A percentile compares a stretch with the other conserved stretches of the same genome.
phyloP scores from a whole-genome alignment of 2,888 invertebrate genomes.

The Dicyrtomina minuta region DNA sequence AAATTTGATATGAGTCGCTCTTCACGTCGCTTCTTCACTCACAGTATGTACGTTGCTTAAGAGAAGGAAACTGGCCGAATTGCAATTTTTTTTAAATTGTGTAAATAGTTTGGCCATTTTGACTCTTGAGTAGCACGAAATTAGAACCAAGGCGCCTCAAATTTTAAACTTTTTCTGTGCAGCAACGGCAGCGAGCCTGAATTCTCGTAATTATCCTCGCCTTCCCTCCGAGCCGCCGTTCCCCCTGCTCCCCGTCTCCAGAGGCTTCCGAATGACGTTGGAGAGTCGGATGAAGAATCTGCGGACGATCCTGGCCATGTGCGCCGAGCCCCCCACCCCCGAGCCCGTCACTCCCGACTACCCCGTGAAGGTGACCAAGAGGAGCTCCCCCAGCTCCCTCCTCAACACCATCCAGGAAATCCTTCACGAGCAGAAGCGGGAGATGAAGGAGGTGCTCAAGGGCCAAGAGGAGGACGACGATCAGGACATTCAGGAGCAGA shows the following conservation, averaged over 20 bases:
- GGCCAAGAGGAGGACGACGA: neutral
- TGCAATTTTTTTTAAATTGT: no score
- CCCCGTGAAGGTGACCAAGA: neutral
- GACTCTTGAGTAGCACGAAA: no score
- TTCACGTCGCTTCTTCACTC: no score
- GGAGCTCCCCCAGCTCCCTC: neutral
- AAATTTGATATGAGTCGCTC: no score
- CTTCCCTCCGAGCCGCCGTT: slow-evolving; percentile 4
- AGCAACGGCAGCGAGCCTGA: no score
- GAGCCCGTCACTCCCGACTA: neutral
- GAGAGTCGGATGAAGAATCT: slow-evolving; percentile 34
- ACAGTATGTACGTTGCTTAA: no score
- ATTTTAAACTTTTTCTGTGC: no score
- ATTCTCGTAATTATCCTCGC: no score
- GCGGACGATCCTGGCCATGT: slow-evolving; percentile 24
- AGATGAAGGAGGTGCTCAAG: neutral
- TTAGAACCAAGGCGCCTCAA: no score
- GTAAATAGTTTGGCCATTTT: no score
- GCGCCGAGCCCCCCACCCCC: neutral
- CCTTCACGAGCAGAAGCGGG: slow-evolving; percentile 14
- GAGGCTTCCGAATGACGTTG: slow-evolving; percentile 39
- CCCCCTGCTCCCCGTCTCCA: slow-evolving; percentile 37
- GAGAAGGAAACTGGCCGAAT: no score
- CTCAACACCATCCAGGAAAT: slow-evolving; percentile 8
- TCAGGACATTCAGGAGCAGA: neutral